Evolutionary conservation across 2,113 vertebrate species (phyloP).

Genomic region (Lycaon pictus): DNA sequence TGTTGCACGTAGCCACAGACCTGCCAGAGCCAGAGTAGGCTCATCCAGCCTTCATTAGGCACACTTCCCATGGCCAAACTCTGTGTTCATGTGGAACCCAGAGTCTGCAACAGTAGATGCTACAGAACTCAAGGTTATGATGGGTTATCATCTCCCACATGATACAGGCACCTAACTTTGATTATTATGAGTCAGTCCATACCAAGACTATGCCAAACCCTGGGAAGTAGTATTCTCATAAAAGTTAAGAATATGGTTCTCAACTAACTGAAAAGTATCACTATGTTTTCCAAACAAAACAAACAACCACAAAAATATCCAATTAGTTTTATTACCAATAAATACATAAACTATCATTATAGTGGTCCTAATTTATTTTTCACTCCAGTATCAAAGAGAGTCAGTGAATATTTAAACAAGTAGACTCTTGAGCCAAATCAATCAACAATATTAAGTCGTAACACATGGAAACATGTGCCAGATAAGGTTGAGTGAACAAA

Average conservation of each 20-base stretch:
- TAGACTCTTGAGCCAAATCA: background rate
- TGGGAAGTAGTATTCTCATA: background rate
- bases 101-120: background rate
- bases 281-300: background rate
- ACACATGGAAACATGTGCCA: background rate
- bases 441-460: background rate
- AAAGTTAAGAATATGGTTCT: background rate
- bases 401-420: background rate
- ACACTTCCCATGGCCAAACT: background rate
- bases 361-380: background rate
- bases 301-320: background rate
- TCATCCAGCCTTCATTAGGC: accelerated
- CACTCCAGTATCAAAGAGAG: background rate
- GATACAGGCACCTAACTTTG: background rate
- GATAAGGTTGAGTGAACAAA: background rate
- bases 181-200: background rate
- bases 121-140: background rate
- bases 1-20: background rate
- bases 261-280: background rate
- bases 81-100: too few relatives aligned
- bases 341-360: background rate
- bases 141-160: accelerated
- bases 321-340: background rate
- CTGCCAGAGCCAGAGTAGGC: background rate
- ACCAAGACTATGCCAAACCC: background rate